A percentile compares a stretch with the other conserved stretches of the same genome.
Conservation (phyloP, 1,140 invertebrate genomes). For the Polypedilum pembai region DNA sequence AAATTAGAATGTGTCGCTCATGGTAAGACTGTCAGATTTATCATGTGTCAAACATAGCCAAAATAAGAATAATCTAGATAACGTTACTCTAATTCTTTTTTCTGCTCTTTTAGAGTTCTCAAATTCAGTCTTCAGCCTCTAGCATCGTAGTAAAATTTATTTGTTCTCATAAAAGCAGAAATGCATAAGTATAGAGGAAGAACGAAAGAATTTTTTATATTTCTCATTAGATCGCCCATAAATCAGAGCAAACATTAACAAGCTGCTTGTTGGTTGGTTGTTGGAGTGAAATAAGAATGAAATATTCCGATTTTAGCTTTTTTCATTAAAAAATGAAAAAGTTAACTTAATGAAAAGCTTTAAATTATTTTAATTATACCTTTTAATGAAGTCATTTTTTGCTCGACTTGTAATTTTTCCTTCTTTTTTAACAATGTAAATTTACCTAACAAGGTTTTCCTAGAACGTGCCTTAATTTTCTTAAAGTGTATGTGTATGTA, state of each 20-base stretch:
- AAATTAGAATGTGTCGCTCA: too few relatives aligned
- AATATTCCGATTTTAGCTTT: neutral
- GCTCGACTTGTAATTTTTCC: neutral
- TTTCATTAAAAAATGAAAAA: slow-evolving; percentile 8
- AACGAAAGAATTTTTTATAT: neutral
- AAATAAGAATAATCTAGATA: too few relatives aligned
- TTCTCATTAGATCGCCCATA: slow-evolving; percentile 3
- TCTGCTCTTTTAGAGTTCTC: too few relatives aligned
- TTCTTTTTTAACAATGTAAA: slow-evolving; percentile 6
- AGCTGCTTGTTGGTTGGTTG: neutral
- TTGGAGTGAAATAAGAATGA: neutral
- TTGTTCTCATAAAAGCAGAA: too few relatives aligned
- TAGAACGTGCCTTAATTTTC: slow-evolving; percentile 11
- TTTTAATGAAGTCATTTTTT: neutral
- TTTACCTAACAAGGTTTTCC: neutral
- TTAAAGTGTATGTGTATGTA: neutral
- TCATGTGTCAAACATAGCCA: too few relatives aligned
- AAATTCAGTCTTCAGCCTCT: too few relatives aligned
- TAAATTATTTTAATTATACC: slow-evolving; percentile 20
- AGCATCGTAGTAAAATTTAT: too few relatives aligned
- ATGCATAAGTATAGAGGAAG: too few relatives aligned
- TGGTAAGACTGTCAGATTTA: too few relatives aligned
- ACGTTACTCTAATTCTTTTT: too few relatives aligned
- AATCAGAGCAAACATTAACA: neutral
- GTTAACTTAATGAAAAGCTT: slow-evolving; percentile 10